phyloP scores from a whole-genome alignment of 2,888 invertebrate species.

The Sicus ferrugineus region DNA sequence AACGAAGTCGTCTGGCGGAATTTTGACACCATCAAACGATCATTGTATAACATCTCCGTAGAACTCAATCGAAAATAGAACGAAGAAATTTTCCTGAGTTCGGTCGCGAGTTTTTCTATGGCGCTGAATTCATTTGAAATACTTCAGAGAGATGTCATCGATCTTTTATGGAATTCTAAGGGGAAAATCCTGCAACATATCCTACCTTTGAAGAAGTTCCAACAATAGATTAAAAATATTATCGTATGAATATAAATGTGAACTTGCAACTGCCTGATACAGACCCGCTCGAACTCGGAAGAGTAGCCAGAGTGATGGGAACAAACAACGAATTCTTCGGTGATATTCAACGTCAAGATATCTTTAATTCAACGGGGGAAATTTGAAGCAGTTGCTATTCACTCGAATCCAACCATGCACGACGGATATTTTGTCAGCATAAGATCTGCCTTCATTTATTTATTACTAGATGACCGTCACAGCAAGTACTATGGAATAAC shows the following conservation, averaged over 20 bases:
- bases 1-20: neutral
- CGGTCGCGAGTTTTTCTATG: neutral
- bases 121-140: neutral
- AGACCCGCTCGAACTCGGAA: neutral
- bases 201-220: neutral
- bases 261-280: neutral
- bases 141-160: neutral
- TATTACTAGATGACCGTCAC: too few species aligned
- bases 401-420: neutral
- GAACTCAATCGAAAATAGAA: neutral
- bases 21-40: neutral
- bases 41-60: neutral
- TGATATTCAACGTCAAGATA: constrained; percentile 7
- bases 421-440: neutral
- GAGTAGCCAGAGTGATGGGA: neutral
- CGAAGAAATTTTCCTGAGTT: neutral
- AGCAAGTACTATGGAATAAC: too few species aligned
- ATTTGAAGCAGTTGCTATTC: neutral
- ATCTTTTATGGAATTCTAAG: neutral
- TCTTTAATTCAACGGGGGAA: constrained; percentile 1
- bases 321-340: neutral
- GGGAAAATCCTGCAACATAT: neutral
- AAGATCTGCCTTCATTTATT: too few species aligned
- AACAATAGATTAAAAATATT: neutral
- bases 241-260: neutral